Evolutionary conservation across 2,888 invertebrate species (phyloP).

Genomic region (Tetragonisca angustula): DNA sequence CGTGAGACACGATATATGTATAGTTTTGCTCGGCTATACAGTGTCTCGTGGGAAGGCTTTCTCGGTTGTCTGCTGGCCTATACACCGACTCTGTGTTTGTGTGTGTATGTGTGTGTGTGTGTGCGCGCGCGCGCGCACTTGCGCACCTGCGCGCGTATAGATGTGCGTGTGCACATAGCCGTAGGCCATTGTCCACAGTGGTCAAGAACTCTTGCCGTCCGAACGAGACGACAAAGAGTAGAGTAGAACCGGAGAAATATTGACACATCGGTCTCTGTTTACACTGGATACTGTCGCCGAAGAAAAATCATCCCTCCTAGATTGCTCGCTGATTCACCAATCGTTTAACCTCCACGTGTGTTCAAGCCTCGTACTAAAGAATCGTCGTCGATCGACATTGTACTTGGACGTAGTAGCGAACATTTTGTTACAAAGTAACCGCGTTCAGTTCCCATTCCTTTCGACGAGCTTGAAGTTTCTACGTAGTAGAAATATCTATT

Average conservation of each 20-base stretch:
- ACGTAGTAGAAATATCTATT: not conserved
- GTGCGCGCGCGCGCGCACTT: no score
- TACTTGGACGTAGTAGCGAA: not conserved
- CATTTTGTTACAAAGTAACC: constrained; percentile 30
- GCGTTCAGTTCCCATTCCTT: not conserved
- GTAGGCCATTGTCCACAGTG: constrained; percentile 47
- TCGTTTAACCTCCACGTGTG: constrained; percentile 3
- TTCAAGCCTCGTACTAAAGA: not conserved
- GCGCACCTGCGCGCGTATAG: not conserved
- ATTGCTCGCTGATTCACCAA: constrained; percentile 1
- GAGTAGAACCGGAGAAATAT: constrained; percentile 54
- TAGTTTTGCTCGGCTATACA: constrained; percentile 63
- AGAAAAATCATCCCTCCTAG: constrained; percentile 32
- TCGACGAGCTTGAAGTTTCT: no score
- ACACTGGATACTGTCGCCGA: constrained; percentile 54
- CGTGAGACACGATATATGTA: constrained; percentile 60
- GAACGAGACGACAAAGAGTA: constrained; percentile 39
- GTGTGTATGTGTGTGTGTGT: not conserved
- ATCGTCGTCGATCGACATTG: not conserved
- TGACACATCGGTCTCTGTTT: constrained; percentile 57
- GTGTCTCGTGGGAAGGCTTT: constrained; percentile 70
- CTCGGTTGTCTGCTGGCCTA: constrained; percentile 48
- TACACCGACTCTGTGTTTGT: constrained; percentile 9
- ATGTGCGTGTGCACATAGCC: constrained; percentile 12
- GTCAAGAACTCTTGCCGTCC: constrained; percentile 56